A percentile compares a stretch with the other conserved stretches of the same genome.
These are phyloP conservation scores for Phasia obesa DNA, from an alignment of 2,888 invertebrate species.

Conservation along the genomic window DNA sequence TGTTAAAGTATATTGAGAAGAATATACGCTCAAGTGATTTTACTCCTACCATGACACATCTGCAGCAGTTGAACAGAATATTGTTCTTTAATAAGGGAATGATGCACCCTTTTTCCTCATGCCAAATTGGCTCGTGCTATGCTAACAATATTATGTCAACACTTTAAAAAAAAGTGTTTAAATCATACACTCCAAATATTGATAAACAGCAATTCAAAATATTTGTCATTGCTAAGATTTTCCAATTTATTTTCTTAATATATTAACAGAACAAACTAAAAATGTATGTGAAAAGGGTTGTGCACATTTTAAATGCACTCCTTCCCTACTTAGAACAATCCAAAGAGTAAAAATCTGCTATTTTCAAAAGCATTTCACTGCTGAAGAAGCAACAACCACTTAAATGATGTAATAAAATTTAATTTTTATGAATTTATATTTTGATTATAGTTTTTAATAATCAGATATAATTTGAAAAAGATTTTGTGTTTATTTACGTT, in stretches of 20 bases:
- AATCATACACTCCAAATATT: slow-evolving; percentile 72
- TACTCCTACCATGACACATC: slow-evolving; percentile 70
- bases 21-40: slow-evolving; percentile 64
- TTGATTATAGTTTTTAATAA: slow-evolving; percentile 56
- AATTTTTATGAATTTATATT: slow-evolving; percentile 61
- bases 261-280: neutral
- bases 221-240: slow-evolving; percentile 57
- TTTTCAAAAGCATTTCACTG: slow-evolving; percentile 15
- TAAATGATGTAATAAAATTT: slow-evolving; percentile 64
- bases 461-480: slow-evolving; percentile 52
- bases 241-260: slow-evolving; percentile 17
- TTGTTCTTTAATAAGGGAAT: slow-evolving; percentile 10
- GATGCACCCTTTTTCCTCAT: slow-evolving; percentile 52
- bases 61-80: slow-evolving; percentile 47
- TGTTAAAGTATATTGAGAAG: slow-evolving; percentile 27
- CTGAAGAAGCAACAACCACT: slow-evolving; percentile 39
- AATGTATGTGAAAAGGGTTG: slow-evolving; percentile 31
- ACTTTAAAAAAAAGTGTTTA: slow-evolving; percentile 72
- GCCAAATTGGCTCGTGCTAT: slow-evolving; percentile 65
- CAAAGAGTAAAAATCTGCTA: neutral
- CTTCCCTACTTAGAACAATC: no score
- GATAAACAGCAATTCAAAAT: slow-evolving; percentile 58
- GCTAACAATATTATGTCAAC: slow-evolving; percentile 78
- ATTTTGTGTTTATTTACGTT: slow-evolving; percentile 43
- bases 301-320: slow-evolving; percentile 11